Base-by-base conservation (phyloP, 2,888 invertebrate genomes). In the Drosophila macrospina region DNA sequence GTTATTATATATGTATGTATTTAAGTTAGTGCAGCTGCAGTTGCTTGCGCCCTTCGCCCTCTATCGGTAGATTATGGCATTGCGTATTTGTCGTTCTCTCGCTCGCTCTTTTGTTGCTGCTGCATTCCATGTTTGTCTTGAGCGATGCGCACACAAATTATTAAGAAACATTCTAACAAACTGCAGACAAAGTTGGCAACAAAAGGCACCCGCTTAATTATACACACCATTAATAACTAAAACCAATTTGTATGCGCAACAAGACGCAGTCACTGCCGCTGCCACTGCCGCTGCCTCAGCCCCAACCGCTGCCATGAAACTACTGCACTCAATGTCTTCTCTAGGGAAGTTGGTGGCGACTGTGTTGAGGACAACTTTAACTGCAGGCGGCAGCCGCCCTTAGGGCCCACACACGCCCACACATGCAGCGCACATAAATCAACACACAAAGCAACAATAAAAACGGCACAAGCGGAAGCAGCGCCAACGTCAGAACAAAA, bases 151-250 rank as follows among this genome's bases (percentile, higher is more conserved):
- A 60, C 65, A 85, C 88, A 85, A 83, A 87, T 83, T 83, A 85
- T 85, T 87, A 79, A 86, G 83, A 82, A 87, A 82, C 86, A 82
- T 88, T 80, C 80, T 70, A 74, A 60, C 88, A 87, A 87, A 85
- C 80, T 83, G 81, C 75, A 85, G 83, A 82, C 83, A 83, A 85
- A 87, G 83, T 83, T 87, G 86, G 71, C 66, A 86, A 83, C 82
- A 87, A 83, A 85, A 87, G 83, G 74, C 79, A 72, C 66, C 61
- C 77, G 88, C 83, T 83, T 83, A 83, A 83, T 87, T 83, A 83
- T 83, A 83, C 83, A 83, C 82, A 82, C 83, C 83, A 83, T 83
- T 87, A 83, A 83, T 83, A 83, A 83, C 88, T 83, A 83, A 83
- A 83, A 83, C 83, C 83, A 83, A 83, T 83, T 83, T 83, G 83